These are phyloP conservation scores for Caerostris extrusa DNA, from an alignment of 1,140 invertebrate genomes.

Conservation along the genomic window DNA sequence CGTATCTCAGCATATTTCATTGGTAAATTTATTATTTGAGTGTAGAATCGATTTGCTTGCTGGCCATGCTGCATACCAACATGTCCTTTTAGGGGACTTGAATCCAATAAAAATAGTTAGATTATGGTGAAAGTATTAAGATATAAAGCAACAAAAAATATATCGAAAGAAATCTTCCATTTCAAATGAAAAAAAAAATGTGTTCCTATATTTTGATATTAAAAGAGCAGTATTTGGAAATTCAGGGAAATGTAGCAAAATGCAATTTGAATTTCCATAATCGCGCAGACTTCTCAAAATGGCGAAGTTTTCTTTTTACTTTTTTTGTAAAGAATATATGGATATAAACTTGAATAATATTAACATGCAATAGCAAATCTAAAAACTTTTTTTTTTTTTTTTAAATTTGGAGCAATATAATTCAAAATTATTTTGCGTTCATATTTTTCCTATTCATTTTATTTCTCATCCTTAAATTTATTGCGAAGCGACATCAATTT, in stretches of 20 bases:
- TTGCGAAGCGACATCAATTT: no score
- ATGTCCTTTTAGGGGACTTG: neutral
- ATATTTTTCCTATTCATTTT: no score
- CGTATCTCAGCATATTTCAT: constrained; percentile 18
- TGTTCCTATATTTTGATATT: constrained; percentile 12
- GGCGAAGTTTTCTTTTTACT: neutral
- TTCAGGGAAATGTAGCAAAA: neutral
- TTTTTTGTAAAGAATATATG: neutral
- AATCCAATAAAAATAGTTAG: constrained; percentile 43
- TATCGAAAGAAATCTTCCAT: neutral
- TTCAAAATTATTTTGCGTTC: no score
- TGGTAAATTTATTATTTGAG: constrained; percentile 40
- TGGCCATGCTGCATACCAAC: neutral
- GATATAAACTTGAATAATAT: neutral
- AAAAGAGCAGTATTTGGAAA: neutral
- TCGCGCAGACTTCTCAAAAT: neutral
- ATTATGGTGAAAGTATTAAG: constrained; percentile 10
- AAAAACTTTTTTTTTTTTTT: neutral
- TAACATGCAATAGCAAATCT: neutral
- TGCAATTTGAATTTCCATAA: constrained; percentile 21
- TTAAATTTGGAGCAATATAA: neutral
- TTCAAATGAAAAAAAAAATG: neutral
- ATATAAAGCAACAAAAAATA: neutral
- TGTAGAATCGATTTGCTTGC: constrained; percentile 17
- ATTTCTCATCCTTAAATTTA: no score